These are phyloP conservation scores for Heteractis magnifica DNA, from an alignment of 92 coral and sea anemone genomes.

Conservation along the genomic window DNA sequence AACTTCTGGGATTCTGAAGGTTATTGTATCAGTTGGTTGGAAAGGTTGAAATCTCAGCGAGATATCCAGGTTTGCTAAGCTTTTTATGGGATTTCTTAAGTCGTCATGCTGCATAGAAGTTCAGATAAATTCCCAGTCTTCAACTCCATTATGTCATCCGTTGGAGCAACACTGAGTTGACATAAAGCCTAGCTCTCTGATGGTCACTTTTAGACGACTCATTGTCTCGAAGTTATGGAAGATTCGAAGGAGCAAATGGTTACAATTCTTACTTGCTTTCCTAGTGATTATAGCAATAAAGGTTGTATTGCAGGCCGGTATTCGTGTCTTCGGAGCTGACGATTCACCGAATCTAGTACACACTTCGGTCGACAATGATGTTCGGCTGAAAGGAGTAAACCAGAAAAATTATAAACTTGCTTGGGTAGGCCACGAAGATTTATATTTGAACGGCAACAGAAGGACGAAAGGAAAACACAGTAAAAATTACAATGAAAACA, in stretches of 20 bases:
- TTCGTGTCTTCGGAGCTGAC: conserved; percentile 9
- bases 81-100: neutral
- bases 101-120: conserved; percentile 33
- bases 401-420: conserved; percentile 38
- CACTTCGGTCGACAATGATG: neutral
- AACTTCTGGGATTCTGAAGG: conserved; percentile 3
- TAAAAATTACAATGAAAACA: conserved; percentile 12
- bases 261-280: conserved; percentile 4
- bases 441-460: conserved; percentile 9
- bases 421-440: conserved; percentile 32
- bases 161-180: conserved; percentile 15
- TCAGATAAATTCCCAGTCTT: neutral
- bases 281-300: neutral
- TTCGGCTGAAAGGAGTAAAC: conserved; percentile 8
- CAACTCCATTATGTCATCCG: conserved; percentile 3
- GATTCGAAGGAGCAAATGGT: conserved; percentile 33
- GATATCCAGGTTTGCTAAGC: conserved; percentile 7
- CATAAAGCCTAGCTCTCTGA: conserved; percentile 27
- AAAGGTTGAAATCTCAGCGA: conserved; percentile 25
- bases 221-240: conserved; percentile 38
- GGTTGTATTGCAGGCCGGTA: conserved; percentile 24
- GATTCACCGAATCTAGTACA: neutral
- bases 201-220: conserved; percentile 40
- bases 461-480: conserved; percentile 16
- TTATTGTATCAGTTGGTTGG: conserved; percentile 20